A percentile compares a stretch with the other conserved stretches of the same genome.
Conservation (phyloP, 2,888 invertebrate genomes). For the Drosophila limbata region DNA sequence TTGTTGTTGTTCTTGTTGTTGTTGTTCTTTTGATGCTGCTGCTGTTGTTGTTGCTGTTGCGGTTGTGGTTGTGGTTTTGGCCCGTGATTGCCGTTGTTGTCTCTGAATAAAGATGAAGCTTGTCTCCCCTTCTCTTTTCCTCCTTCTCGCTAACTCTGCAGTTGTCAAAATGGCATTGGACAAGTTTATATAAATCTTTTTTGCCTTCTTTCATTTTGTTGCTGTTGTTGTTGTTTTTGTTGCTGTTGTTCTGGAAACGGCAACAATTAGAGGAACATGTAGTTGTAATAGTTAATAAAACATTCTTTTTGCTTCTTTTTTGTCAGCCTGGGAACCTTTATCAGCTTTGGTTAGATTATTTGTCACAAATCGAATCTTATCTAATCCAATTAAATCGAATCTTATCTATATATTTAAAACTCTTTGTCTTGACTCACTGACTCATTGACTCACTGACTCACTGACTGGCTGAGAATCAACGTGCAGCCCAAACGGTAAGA, state of each 20-base stretch:
- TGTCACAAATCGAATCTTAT: too few relatives aligned
- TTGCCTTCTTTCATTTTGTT: constrained; percentile 20
- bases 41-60: constrained; percentile 44
- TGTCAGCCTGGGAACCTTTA: constrained; percentile 31
- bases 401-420: too few relatives aligned
- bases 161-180: constrained; percentile 60
- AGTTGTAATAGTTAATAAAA: constrained; percentile 43
- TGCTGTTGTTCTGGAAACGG: constrained; percentile 36
- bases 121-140: constrained; percentile 33
- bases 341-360: neutral
- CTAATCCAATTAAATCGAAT: too few relatives aligned
- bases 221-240: constrained; percentile 11
- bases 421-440: too few relatives aligned
- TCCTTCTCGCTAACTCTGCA: constrained; percentile 17
- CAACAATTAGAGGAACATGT: constrained; percentile 70
- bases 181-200: constrained; percentile 46
- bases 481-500: too few relatives aligned
- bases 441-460: too few relatives aligned
- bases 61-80: constrained; percentile 49
- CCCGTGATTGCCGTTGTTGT: constrained; percentile 46
- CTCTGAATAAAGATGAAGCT: constrained; percentile 56
- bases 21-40: constrained; percentile 3
- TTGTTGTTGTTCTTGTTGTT: constrained; percentile 23
- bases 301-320: constrained; percentile 8
- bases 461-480: too few relatives aligned